Percentiles rank a stretch among this genome's conserved stretches.
phyloP scores from a whole-genome alignment of 2,797 vertebrate species.

The Eutrigla gurnardus region DNA sequence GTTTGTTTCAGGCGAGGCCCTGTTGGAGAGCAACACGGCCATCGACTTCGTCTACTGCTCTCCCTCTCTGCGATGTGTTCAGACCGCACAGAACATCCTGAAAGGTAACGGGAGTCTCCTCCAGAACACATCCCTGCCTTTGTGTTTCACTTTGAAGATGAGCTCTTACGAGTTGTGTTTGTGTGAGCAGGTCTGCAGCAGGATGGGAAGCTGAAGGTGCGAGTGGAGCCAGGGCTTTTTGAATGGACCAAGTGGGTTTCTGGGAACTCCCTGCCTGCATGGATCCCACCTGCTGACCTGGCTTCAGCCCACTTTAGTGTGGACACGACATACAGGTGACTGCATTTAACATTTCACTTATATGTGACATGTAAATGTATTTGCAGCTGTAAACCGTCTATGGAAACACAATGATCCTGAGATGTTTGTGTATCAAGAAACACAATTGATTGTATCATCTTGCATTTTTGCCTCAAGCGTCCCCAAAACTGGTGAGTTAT shows the following conservation, averaged over 20 bases:
- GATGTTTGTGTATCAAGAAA: no score
- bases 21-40: slow-evolving; percentile 90
- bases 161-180: not conserved
- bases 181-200: slow-evolving; percentile 89
- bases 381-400: no score
- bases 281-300: slow-evolving; percentile 91
- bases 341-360: no score
- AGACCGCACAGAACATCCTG: slow-evolving; percentile 95
- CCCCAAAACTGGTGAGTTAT: no score
- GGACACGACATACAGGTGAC: slow-evolving; percentile 96
- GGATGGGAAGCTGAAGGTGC: slow-evolving; percentile 91
- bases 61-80: slow-evolving; percentile 93
- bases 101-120: slow-evolving; percentile 83
- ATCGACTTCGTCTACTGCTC: slow-evolving; percentile 94
- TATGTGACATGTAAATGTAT: no score
- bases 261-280: slow-evolving; percentile 89
- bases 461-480: no score
- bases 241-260: slow-evolving; percentile 98
- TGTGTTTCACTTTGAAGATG: not conserved
- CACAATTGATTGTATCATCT: no score
- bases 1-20: slow-evolving; percentile 87
- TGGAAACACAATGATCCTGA: no score
- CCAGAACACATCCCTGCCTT: not conserved
- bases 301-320: slow-evolving; percentile 91
- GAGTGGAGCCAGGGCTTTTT: slow-evolving; percentile 93